Conservation (phyloP, 1,140 invertebrate species). For the Dolichoris vasculosae region DNA sequence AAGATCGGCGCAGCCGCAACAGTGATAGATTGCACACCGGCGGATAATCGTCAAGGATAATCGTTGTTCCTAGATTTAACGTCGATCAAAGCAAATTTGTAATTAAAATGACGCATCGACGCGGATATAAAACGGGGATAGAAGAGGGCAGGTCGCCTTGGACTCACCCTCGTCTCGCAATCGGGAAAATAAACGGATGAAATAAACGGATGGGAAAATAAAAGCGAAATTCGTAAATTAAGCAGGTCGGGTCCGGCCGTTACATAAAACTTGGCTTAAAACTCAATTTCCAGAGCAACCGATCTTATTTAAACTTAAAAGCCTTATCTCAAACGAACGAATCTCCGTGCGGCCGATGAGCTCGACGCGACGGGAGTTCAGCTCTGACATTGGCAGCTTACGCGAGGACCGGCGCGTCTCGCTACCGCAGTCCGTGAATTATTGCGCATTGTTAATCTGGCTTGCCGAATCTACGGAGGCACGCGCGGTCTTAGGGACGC, state of each 20-base stretch:
- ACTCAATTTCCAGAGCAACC: neutral
- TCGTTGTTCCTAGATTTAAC: too few species aligned
- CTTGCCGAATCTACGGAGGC: neutral
- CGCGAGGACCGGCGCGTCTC: constrained; percentile 48
- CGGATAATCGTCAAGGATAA: too few species aligned
- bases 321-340: neutral
- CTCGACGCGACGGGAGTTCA: constrained; percentile 43
- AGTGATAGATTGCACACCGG: neutral
- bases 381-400: neutral
- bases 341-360: neutral
- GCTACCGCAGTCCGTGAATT: neutral
- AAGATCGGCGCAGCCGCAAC: neutral
- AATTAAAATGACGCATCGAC: too few species aligned
- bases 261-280: neutral
- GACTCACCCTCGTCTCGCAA: too few species aligned
- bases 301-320: neutral
- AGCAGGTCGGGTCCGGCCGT: neutral
- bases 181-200: too few species aligned
- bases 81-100: too few species aligned
- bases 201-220: too few species aligned
- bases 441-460: constrained; percentile 22
- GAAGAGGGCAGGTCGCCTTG: neutral
- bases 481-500: neutral
- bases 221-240: neutral
- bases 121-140: too few species aligned